These are phyloP conservation scores for Callimorpha dominula DNA, from an alignment of 2,888 invertebrate species.

Conservation along the genomic window DNA sequence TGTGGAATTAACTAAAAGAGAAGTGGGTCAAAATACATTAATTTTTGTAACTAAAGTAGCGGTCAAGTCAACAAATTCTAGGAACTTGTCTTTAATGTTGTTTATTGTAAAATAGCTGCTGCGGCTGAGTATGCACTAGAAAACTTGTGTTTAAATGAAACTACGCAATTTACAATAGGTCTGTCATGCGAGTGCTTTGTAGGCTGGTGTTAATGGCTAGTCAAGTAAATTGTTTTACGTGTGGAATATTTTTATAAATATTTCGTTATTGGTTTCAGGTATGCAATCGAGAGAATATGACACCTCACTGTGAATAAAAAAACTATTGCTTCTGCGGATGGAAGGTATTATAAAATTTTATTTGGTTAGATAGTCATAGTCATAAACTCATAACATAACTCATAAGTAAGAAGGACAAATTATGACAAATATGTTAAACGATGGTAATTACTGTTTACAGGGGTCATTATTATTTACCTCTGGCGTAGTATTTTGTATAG, in stretches of 20 bases:
- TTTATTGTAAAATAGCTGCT: not conserved
- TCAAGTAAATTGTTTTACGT: conserved; percentile 5
- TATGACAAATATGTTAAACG: conserved; percentile 1
- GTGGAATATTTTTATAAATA: not conserved
- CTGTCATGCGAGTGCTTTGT: conserved; percentile 8
- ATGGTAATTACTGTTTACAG: conserved; percentile 3
- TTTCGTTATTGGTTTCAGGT: conserved; percentile 47
- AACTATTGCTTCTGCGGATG: not conserved
- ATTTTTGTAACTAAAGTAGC: too few relatives aligned
- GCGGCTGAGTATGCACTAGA: not conserved
- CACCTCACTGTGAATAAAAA: not conserved
- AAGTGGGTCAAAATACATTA: too few relatives aligned
- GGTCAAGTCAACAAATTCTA: too few relatives aligned
- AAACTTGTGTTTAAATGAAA: conserved; percentile 7
- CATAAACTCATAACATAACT: not conserved
- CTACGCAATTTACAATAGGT: conserved; percentile 10
- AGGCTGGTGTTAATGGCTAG: conserved; percentile 4
- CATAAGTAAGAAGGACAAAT: not conserved
- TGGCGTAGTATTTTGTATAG: not conserved
- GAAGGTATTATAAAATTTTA: not conserved
- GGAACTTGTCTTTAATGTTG: too few relatives aligned
- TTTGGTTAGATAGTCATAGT: not conserved
- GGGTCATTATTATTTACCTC: not conserved
- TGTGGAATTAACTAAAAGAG: not conserved
- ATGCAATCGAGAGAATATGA: conserved; percentile 13